Evolutionary conservation across 2,797 vertebrate genomes (phyloP), one percentile per base, ranked within the genome.

Genomic region (Oceanodroma leucorhoa): DNA sequence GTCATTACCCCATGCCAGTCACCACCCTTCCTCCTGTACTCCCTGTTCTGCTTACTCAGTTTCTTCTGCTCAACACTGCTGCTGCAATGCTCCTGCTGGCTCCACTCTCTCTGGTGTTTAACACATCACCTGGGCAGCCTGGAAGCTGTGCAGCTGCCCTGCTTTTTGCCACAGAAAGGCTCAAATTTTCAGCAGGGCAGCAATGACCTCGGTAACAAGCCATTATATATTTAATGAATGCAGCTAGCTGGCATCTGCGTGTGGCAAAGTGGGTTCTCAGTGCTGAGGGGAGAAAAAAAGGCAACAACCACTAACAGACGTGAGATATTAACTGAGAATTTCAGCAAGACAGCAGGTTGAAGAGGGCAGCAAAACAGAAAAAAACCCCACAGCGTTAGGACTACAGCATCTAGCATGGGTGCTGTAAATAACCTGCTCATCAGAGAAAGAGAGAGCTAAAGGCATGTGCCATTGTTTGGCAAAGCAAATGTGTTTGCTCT

Each of bases 1-100:
- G 1, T 6, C 29, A 29, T 58, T 54, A 67, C 6, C 4, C 38
- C 15, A 34, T 32, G 32, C 29, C 32, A 53, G 21, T 17, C 26
- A 51, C 23, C 1, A 1, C 9, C 19, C 14, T 29, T 55, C 18
- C 26, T 75, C 54, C 50, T 1, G 0, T 24, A 38, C 20, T 40
- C 23, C 20, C 14, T 34, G 7, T 50, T 18, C 36, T 50, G 14
- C 45, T 69, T 57, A 69, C 38, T 29, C 30, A 11, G 21, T 17
- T 67, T 61, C 46, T 67, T 54, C 26, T n/a, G 57, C 50, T 69
- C 50, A 40, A 12, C 45, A 11, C 14, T n/a, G 8, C 34, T 50
- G 54, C 22, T n/a, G n/a, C 18, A 36, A 45, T 29, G 51, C 14
- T 89, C 14, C 0, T 2, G 0, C n/a, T 23, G 23, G 15, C 16